Conservation (phyloP, 2,888 invertebrate species). For the Cephus runcator region DNA sequence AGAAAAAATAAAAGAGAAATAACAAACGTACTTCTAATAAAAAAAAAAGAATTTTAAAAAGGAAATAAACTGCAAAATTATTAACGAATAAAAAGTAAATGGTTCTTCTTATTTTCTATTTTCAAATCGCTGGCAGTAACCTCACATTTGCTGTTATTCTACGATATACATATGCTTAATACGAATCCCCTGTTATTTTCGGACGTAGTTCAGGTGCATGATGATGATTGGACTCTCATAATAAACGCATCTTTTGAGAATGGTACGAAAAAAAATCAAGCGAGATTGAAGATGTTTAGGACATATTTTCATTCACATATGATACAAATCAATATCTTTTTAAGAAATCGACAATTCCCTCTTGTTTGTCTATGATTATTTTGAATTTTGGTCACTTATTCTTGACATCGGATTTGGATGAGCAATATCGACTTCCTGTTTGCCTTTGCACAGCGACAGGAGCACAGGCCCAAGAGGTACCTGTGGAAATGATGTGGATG, state of each 20-base stretch:
- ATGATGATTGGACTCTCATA: neutral
- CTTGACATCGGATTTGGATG: neutral
- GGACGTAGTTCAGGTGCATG: neutral
- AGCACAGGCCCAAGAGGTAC: neutral
- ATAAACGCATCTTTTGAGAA: no score
- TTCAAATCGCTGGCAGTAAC: neutral
- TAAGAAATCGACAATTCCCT: neutral
- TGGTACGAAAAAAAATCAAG: no score
- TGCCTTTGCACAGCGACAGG: neutral
- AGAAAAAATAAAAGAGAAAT: no score
- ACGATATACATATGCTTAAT: neutral
- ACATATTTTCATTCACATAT: no score
- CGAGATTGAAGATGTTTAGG: no score
- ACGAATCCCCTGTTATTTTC: neutral
- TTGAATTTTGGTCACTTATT: neutral
- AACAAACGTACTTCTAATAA: neutral
- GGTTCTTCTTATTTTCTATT: neutral
- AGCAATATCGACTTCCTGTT: neutral
- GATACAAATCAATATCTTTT: no score
- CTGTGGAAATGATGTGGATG: neutral
- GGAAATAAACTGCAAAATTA: neutral
- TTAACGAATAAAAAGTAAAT: neutral
- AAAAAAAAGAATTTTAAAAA: neutral
- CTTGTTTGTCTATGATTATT: neutral
- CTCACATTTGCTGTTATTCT: neutral